Conservation (phyloP, 2,113 vertebrate genomes). For the Genyomyrus donnyi region DNA sequence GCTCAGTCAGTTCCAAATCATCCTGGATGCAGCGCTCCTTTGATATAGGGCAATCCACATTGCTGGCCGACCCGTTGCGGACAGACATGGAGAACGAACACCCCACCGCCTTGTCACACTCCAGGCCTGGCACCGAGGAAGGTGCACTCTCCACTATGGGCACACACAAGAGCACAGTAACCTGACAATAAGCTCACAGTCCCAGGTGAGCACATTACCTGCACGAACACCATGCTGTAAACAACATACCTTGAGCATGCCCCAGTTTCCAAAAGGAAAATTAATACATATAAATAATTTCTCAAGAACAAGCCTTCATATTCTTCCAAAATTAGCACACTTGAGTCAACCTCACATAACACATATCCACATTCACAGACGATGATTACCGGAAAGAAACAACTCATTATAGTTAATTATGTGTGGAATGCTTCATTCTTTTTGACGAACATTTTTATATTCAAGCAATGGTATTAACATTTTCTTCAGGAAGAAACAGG, state of each 20-base stretch:
- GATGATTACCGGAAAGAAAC: not conserved
- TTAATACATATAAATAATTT: not conserved
- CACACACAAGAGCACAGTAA: not conserved
- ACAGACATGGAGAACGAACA: constrained; percentile 36
- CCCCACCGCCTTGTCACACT: not conserved
- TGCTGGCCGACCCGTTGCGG: constrained; percentile 34
- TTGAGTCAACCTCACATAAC: not conserved
- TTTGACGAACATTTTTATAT: not conserved
- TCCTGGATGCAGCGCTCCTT: constrained; percentile 48
- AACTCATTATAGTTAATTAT: not conserved
- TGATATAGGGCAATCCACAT: constrained; percentile 53
- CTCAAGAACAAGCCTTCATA: not conserved
- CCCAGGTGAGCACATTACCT: not conserved
- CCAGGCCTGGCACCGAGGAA: not conserved
- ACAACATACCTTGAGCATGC: not conserved
- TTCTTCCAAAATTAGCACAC: not conserved
- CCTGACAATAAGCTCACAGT: not conserved
- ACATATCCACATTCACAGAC: not conserved
- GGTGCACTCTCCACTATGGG: not conserved
- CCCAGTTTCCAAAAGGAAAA: not conserved
- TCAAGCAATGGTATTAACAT: not conserved
- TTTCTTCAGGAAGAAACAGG: not conserved
- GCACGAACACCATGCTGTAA: not conserved
- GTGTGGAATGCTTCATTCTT: not conserved
- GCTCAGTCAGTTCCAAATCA: constrained; percentile 67